These are phyloP conservation scores for Artibeus jamaicensis DNA, from an alignment of 2,797 vertebrate genomes.

Conservation along the genomic window DNA sequence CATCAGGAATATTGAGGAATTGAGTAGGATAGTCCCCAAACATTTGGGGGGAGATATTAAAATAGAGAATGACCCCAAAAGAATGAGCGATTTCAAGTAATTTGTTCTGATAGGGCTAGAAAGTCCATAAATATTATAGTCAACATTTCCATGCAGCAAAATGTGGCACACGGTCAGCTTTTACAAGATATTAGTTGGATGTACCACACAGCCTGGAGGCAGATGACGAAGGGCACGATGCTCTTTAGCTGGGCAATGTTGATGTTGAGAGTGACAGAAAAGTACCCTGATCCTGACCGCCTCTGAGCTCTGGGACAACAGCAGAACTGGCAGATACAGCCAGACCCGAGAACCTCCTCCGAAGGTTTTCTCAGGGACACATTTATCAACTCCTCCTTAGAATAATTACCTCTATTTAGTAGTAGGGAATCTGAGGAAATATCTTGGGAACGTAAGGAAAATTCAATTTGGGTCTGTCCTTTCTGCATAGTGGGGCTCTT, in stretches of 20 bases:
- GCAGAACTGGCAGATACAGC: neutral
- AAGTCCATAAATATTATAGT: neutral
- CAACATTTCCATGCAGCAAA: neutral
- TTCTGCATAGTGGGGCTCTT: neutral
- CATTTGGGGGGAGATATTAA: neutral
- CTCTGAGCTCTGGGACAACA: neutral
- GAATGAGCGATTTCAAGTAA: neutral
- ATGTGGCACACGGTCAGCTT: neutral
- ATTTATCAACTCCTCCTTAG: neutral
- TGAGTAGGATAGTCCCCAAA: neutral
- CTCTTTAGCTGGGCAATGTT: rapidly evolving
- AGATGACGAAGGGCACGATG: neutral
- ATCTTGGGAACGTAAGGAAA: neutral
- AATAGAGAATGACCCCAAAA: neutral
- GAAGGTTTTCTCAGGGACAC: neutral
- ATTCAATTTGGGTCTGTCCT: neutral
- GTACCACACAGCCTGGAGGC: rapidly evolving
- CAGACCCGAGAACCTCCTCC: too few relatives aligned
- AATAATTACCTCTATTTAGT: neutral
- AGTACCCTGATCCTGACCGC: too few relatives aligned
- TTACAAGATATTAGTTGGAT: neutral
- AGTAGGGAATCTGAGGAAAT: neutral
- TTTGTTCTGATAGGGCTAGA: neutral
- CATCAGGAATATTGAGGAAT: neutral
- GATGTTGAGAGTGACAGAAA: neutral